phyloP scores from a whole-genome alignment of 37 sponge, comb jelly and placozoan species.

The Bolinopsis microptera region DNA sequence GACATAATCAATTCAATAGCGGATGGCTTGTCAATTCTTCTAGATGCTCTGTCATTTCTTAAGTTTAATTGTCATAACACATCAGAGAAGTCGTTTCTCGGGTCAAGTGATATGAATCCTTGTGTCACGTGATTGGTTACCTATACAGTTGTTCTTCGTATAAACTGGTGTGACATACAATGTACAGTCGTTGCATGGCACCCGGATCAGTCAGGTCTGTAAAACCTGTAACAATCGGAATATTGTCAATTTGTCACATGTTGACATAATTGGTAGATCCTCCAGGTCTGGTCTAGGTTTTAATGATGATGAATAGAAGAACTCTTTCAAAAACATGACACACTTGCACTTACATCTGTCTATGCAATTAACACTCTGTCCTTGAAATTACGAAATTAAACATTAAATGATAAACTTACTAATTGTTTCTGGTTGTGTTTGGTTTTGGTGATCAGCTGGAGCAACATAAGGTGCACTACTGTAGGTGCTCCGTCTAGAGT shows the following conservation, averaged over 20 bases:
- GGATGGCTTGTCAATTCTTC: constrained; percentile 2
- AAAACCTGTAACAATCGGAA: constrained; percentile 57
- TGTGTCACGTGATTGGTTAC: neutral
- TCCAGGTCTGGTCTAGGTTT: too few species aligned
- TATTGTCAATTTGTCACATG: neutral
- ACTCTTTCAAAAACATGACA: too few species aligned
- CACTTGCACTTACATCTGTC: too few species aligned
- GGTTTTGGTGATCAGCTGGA: neutral
- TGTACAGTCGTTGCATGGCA: constrained; percentile 65
- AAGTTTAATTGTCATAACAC: neutral
- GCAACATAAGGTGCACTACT: neutral
- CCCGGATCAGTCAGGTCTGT: constrained; percentile 50
- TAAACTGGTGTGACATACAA: constrained; percentile 64
- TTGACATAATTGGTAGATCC: too few species aligned
- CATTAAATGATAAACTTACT: too few species aligned
- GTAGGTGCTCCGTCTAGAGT: neutral
- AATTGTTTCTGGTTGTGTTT: neutral
- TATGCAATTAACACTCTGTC: too few species aligned
- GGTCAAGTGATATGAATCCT: too few species aligned
- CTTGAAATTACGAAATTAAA: too few species aligned
- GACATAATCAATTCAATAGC: too few species aligned
- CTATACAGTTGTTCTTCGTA: constrained; percentile 65
- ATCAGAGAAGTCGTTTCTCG: too few species aligned
- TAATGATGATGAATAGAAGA: too few species aligned
- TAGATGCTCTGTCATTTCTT: constrained; percentile 7